phyloP scores from a whole-genome alignment of 2,797 vertebrate genomes.

The Paguma larvata region DNA sequence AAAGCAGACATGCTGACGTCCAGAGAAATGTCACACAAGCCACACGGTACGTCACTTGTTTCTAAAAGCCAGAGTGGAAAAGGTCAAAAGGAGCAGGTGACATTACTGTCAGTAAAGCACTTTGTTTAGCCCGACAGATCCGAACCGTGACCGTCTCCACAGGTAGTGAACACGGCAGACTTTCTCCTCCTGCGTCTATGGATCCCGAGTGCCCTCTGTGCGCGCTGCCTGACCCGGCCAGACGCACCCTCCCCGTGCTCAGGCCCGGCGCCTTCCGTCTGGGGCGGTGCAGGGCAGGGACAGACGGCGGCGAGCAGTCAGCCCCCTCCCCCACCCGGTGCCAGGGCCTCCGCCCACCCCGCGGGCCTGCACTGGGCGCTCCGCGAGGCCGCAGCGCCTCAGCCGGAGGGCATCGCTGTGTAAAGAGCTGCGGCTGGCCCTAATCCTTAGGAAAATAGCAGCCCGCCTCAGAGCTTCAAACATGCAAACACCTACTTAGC shows the following conservation, averaged over 20 bases:
- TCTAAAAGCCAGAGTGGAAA: neutral
- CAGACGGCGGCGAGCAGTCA: accelerated
- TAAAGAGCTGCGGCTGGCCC: neutral
- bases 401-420: neutral
- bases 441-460: slow-evolving; percentile 81
- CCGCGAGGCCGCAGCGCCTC: accelerated
- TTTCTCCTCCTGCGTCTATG: accelerated
- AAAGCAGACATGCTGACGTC: accelerated
- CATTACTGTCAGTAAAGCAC: neutral
- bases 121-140: neutral
- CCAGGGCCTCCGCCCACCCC: neutral
- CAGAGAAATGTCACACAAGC: neutral
- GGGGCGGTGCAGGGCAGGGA: accelerated
- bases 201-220: accelerated
- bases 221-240: accelerated
- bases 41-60: accelerated
- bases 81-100: neutral
- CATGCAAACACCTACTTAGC: neutral
- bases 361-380: accelerated
- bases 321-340: neutral
- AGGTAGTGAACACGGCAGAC: neutral
- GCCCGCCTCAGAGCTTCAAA: neutral
- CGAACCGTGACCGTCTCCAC: neutral
- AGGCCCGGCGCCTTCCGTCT: accelerated
- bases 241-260: accelerated